Evolutionary conservation across 2,888 invertebrate genomes (phyloP), one percentile per base, ranked within the genome.

Genomic region (Caenorhabditis sulstoni): DNA sequence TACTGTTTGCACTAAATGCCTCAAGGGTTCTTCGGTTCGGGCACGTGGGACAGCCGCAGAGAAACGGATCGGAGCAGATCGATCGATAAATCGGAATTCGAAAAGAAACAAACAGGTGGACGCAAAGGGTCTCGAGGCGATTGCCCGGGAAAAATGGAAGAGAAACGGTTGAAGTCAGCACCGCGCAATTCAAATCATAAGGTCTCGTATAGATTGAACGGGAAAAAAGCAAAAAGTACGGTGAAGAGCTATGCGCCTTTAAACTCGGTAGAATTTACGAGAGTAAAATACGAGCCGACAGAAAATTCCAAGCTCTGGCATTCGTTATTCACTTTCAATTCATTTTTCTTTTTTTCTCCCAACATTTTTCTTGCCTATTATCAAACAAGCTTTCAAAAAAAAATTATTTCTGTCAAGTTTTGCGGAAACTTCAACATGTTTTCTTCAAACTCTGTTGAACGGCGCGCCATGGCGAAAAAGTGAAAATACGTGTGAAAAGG

Each of bases 1-100:
- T 29, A 62, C 37, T 64, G 57, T 71, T 71, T 71, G 71, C 71
- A 64, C 71, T 71, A 57, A 37, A 71, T 70, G 50, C 61, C 71
- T 71, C 71, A 71, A 71, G 71, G 57, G 71, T 71, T 71, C 64
- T 41, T 37, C 47, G 49, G 22, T 53, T 71, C 41, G 47, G 53
- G 61, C 70, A 62, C 70, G 47, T 64, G 52, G 37, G 50, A 18
- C 53, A 55, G 1, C 37, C 23, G 47, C 18, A 29, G 8, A 53
- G 29, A 18, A 9, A 52, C 22, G 22, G 49, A 57, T 14, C 9
- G 64, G 29, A n/a, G 41, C 18, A 50, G 45, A 49, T 37, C 61
- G 29, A 70, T 68, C 61, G 45, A 68, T 53, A 68, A 12, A 3
- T 49, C 11, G 47, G 35, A 47, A 35, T 45, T 16, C 7, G 35